phyloP scores from a whole-genome alignment of 2,888 invertebrate species.

The Acanthopleura granulata region DNA sequence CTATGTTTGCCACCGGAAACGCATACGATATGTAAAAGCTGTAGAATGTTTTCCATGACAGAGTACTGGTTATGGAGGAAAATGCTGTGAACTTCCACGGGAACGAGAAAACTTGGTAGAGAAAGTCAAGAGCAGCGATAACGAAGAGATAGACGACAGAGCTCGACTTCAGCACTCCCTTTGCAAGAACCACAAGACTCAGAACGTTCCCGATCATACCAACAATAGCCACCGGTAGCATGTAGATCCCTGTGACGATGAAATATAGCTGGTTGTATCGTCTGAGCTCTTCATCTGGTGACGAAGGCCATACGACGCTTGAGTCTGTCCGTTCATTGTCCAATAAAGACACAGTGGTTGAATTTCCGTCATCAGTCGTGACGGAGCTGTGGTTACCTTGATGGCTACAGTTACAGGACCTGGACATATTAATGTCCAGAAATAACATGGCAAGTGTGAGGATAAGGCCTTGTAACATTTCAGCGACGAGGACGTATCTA shows the following conservation, averaged over 20 bases:
- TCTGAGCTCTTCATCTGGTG: too few relatives aligned
- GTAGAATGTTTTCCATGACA: conserved; percentile 10
- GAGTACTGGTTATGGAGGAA: not conserved
- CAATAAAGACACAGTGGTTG: too few relatives aligned
- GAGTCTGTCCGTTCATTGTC: too few relatives aligned
- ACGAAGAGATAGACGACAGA: not conserved
- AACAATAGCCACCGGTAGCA: not conserved
- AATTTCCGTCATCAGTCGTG: too few relatives aligned
- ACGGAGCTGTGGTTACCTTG: too few relatives aligned
- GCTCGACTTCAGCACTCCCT: not conserved
- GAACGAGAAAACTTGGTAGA: not conserved
- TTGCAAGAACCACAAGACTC: not conserved
- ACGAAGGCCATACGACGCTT: too few relatives aligned
- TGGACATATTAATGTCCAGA: too few relatives aligned
- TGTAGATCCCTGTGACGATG: not conserved
- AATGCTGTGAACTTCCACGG: not conserved
- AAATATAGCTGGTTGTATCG: not conserved
- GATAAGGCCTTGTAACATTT: too few relatives aligned
- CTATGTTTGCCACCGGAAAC: not conserved
- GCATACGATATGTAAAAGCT: conserved; percentile 2
- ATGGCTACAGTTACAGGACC: too few relatives aligned
- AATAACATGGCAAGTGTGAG: too few relatives aligned
- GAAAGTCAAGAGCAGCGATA: not conserved
- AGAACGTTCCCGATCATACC: not conserved
- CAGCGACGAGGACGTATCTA: too few relatives aligned